Conservation (phyloP, 2,113 vertebrate genomes). For the Tursiops truncatus region DNA sequence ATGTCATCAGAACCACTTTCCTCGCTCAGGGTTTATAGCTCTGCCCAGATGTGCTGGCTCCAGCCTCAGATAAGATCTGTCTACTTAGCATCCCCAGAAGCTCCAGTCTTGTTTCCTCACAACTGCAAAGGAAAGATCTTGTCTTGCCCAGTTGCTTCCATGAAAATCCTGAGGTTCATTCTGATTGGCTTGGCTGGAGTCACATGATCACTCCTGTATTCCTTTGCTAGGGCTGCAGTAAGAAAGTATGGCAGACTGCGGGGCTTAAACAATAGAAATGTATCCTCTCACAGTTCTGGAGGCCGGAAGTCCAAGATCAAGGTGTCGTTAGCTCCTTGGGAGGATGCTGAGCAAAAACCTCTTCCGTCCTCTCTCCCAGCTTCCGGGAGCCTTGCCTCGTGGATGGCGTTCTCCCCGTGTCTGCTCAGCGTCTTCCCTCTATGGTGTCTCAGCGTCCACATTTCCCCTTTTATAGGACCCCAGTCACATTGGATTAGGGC, state of each 20-base stretch:
- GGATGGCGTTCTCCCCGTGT: not conserved
- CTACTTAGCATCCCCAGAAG: fast-evolving
- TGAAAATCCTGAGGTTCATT: not conserved
- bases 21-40: not conserved
- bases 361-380: not conserved
- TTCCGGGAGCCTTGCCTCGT: not conserved
- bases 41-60: not conserved
- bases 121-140: not conserved
- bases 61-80: not conserved
- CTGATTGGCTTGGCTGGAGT: not conserved
- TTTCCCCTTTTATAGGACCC: not conserved
- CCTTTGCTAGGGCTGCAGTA: fast-evolving
- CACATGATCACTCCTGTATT: not conserved
- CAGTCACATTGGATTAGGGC: not conserved
- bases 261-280: not conserved
- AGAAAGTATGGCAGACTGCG: not conserved
- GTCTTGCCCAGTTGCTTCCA: not conserved
- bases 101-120: not conserved
- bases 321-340: not conserved
- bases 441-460: not conserved
- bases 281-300: not conserved
- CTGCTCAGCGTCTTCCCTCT: not conserved
- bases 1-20: not conserved
- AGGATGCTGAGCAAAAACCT: not conserved
- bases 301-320: not conserved